Percentiles rank a stretch among this genome's conserved stretches.
phyloP scores from a whole-genome alignment of 2,113 vertebrate genomes.

The Argyrosomus japonicus region DNA sequence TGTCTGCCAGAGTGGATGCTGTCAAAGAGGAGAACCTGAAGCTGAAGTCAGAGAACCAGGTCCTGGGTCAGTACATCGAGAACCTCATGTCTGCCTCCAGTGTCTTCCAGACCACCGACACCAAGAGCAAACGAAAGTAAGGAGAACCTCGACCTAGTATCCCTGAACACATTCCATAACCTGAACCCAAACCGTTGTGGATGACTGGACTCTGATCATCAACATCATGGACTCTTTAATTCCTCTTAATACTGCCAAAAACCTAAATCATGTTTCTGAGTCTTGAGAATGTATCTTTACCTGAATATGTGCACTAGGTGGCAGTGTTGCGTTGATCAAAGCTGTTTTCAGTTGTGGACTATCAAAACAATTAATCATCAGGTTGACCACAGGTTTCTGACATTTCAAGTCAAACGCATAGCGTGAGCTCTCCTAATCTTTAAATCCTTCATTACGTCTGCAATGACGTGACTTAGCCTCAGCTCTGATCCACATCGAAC shows the following conservation, averaged over 20 bases:
- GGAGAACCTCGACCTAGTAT: neutral
- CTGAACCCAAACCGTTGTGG: neutral
- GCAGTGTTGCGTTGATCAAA: neutral
- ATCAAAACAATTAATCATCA: neutral
- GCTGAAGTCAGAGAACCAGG: constrained; percentile 99
- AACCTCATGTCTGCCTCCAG: constrained; percentile 92
- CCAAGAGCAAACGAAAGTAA: constrained; percentile 88
- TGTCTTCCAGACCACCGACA: constrained; percentile 95
- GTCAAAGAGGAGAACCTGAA: constrained; percentile 99
- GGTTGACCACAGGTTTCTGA: neutral
- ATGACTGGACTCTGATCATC: constrained; percentile 3
- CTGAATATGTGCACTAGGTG: neutral
- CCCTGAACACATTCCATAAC: neutral
- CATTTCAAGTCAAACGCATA: neutral
- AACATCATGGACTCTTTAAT: neutral
- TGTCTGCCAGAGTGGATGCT: constrained; percentile 97
- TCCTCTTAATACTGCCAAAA: neutral
- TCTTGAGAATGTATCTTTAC: neutral
- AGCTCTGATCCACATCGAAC: neutral
- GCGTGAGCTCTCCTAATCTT: neutral
- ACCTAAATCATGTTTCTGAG: neutral
- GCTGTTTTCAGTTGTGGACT: neutral
- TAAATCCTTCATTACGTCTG: too few relatives aligned
- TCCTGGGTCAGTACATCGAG: constrained; percentile 99
- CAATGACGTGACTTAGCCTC: neutral